These are phyloP conservation scores for Chionomys nivalis DNA, from an alignment of 2,113 vertebrate species.

Conservation along the genomic window DNA sequence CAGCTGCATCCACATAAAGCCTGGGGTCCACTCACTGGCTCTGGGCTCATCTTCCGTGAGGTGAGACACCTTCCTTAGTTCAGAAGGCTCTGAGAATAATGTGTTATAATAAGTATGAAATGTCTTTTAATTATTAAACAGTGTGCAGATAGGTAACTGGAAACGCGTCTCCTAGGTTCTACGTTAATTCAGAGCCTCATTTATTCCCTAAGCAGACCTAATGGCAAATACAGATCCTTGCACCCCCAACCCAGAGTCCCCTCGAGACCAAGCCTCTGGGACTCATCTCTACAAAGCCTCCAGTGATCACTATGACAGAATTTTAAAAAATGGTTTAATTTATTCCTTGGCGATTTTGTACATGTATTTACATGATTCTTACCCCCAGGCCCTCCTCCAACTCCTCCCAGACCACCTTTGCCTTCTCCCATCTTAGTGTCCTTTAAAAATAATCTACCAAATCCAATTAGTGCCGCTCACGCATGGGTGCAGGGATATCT, in stretches of 20 bases:
- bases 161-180: not conserved
- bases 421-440: not conserved
- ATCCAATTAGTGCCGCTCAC: not conserved
- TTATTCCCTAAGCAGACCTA: not conserved
- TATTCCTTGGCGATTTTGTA: not conserved
- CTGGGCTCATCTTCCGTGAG: not conserved
- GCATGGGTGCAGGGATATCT: too few relatives aligned
- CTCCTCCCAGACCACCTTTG: not conserved
- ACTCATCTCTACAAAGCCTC: constrained; percentile 16
- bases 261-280: not conserved
- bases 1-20: too few relatives aligned
- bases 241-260: not conserved
- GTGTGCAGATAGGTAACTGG: not conserved
- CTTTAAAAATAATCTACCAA: not conserved
- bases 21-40: not conserved
- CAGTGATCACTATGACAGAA: not conserved
- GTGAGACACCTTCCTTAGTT: not conserved
- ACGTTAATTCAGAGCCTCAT: not conserved
- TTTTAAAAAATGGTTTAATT: not conserved
- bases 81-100: not conserved
- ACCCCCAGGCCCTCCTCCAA: too few relatives aligned
- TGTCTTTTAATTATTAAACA: not conserved
- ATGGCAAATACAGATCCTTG: not conserved
- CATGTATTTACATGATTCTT: not conserved
- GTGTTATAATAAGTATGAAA: not conserved